phyloP scores from a whole-genome alignment of 2,113 vertebrate genomes.

The Pardalotus punctatus region DNA sequence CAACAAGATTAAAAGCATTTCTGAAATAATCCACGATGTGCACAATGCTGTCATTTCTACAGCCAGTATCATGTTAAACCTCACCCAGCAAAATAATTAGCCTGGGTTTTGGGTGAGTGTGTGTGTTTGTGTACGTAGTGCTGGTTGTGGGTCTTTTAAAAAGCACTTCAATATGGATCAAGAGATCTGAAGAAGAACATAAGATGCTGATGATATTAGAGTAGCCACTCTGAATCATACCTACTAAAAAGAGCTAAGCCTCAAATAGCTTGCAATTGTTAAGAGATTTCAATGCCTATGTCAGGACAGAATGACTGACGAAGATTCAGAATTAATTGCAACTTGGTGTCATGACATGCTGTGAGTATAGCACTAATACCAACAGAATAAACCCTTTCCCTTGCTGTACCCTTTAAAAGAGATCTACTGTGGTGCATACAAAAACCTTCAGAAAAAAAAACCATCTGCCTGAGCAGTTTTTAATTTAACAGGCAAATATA shows the following conservation, averaged over 20 bases:
- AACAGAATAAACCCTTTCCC: not conserved
- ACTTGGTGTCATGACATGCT: not conserved
- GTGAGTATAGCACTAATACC: not conserved
- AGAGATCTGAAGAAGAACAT: not conserved
- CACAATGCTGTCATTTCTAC: not conserved
- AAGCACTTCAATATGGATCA: not conserved
- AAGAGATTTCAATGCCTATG: not conserved
- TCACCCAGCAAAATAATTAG: not conserved
- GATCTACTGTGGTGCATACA: not conserved
- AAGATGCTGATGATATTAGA: not conserved
- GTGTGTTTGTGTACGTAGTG: too few species aligned
- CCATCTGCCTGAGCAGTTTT: not conserved
- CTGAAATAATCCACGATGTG: not conserved
- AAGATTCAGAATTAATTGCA: not conserved
- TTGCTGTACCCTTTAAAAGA: not conserved
- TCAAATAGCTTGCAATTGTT: not conserved
- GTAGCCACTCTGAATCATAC: not conserved
- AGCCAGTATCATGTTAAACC: not conserved
- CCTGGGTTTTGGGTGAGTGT: too few species aligned
- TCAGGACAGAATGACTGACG: not conserved
- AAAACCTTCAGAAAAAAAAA: not conserved
- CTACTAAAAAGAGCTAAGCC: not conserved
- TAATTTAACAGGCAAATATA: not conserved
- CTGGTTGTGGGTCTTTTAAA: not conserved
- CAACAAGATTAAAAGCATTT: slow-evolving; percentile 14